Conservation (phyloP, 1,140 invertebrate species). For the Drosophila subobscura region DNA sequence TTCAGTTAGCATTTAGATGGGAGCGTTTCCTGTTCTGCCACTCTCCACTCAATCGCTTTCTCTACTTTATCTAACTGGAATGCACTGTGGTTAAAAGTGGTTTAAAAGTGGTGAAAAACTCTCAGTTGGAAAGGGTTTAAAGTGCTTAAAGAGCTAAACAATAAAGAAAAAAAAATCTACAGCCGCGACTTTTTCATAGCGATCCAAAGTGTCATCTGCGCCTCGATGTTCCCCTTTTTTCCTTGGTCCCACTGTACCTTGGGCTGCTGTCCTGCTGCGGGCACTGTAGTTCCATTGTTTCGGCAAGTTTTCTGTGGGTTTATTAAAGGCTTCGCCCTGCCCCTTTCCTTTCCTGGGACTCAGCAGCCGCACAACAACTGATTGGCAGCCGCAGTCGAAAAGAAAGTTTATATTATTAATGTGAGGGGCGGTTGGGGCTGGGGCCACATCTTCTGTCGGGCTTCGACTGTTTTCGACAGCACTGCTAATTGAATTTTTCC, state of each 20-base stretch:
- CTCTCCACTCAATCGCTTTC: slow-evolving; percentile 26
- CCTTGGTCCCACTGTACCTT: slow-evolving; percentile 25
- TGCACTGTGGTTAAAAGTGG: too few relatives aligned
- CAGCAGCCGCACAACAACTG: slow-evolving; percentile 26
- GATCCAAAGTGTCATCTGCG: not conserved
- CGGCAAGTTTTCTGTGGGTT: slow-evolving; percentile 71
- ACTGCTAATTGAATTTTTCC: slow-evolving; percentile 75
- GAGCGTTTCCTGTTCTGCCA: slow-evolving; percentile 40
- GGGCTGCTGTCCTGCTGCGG: slow-evolving; percentile 2
- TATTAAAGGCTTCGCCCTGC: slow-evolving; percentile 63
- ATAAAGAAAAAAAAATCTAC: too few relatives aligned
- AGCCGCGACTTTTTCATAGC: not conserved
- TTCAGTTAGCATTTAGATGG: slow-evolving; percentile 75
- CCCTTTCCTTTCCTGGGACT: not conserved
- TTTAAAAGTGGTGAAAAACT: too few relatives aligned
- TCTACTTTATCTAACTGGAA: not conserved
- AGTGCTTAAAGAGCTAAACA: too few relatives aligned
- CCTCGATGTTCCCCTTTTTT: not conserved
- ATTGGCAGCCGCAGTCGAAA: slow-evolving; percentile 61
- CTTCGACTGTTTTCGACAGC: slow-evolving; percentile 69
- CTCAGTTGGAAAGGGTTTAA: too few relatives aligned
- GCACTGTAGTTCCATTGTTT: slow-evolving; percentile 52
- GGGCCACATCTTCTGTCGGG: slow-evolving; percentile 26
- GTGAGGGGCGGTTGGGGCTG: slow-evolving; percentile 16
- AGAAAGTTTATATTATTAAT: slow-evolving; percentile 77